phyloP scores from a whole-genome alignment of 2,113 vertebrate species.

The Pluvianellus socialis region DNA sequence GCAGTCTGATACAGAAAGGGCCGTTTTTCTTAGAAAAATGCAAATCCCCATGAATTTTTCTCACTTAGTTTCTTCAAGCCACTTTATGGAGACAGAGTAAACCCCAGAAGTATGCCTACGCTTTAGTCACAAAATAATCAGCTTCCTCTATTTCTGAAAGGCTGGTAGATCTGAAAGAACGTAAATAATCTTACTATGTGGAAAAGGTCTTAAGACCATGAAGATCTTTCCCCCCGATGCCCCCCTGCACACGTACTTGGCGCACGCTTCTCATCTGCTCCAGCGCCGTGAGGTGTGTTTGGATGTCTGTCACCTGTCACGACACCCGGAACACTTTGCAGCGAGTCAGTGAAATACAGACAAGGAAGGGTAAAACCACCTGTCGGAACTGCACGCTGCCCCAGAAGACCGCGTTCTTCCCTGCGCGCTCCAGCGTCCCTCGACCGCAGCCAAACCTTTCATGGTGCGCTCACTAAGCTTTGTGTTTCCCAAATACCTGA shows the following conservation, averaged over 20 bases:
- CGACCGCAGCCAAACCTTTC: not conserved
- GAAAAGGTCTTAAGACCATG: not conserved
- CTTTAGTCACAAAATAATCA: not conserved
- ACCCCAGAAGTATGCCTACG: not conserved
- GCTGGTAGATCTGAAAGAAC: not conserved
- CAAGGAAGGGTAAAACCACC: not conserved
- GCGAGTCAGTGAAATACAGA: not conserved
- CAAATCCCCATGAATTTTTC: not conserved
- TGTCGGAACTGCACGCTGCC: accelerated
- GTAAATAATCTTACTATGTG: not conserved
- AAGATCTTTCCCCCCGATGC: not conserved
- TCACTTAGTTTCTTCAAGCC: not conserved
- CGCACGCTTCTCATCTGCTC: no score
- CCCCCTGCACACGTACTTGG: not conserved
- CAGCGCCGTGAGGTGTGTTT: accelerated
- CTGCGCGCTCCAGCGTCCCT: accelerated
- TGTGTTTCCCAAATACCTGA: not conserved
- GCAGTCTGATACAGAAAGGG: no score
- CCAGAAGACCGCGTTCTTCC: accelerated
- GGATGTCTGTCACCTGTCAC: no score
- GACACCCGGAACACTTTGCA: not conserved
- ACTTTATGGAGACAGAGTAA: not conserved
- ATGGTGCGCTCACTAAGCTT: accelerated
- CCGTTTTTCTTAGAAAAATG: not conserved
- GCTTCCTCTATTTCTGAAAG: not conserved